These are phyloP conservation scores for Datnioides undecimradiatus DNA, from an alignment of 2,113 vertebrate genomes.

Conservation along the genomic window DNA sequence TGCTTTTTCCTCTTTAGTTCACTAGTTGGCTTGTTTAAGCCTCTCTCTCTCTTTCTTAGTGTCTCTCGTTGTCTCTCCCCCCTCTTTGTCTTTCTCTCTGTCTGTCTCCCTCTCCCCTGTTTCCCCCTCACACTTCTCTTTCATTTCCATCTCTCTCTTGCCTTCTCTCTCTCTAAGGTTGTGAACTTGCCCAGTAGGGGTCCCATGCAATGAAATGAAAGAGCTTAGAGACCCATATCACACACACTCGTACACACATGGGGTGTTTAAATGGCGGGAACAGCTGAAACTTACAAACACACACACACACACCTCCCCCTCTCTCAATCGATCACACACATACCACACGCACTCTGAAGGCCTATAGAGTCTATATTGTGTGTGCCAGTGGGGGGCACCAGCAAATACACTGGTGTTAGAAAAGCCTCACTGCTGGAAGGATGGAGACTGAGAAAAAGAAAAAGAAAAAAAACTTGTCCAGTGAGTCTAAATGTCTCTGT, in stretches of 20 bases:
- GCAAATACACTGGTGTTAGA: conserved; percentile 64
- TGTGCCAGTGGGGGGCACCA: conserved; percentile 55
- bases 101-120: background rate
- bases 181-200: conserved; percentile 71
- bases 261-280: conserved; percentile 62
- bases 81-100: conserved; percentile 1
- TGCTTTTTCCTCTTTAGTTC: conserved; percentile 60
- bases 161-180: conserved; percentile 52
- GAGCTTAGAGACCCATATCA: conserved; percentile 62
- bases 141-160: conserved; percentile 57
- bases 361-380: conserved; percentile 61
- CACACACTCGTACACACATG: conserved; percentile 28
- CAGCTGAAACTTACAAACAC: conserved; percentile 56
- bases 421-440: conserved; percentile 57
- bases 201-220: conserved; percentile 71
- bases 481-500: conserved; percentile 17
- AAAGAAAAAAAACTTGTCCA: conserved; percentile 21
- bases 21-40: conserved; percentile 64
- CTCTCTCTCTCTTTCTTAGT: conserved; percentile 32
- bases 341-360: conserved; percentile 39
- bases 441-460: conserved; percentile 34
- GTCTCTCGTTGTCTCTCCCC: conserved; percentile 10
- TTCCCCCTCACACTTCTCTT: conserved; percentile 38
- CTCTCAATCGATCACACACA: conserved; percentile 45
- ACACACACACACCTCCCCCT: conserved; percentile 28